phyloP scores from a whole-genome alignment of 2,113 vertebrate species.

The Phalacrocorax pelagicus region DNA sequence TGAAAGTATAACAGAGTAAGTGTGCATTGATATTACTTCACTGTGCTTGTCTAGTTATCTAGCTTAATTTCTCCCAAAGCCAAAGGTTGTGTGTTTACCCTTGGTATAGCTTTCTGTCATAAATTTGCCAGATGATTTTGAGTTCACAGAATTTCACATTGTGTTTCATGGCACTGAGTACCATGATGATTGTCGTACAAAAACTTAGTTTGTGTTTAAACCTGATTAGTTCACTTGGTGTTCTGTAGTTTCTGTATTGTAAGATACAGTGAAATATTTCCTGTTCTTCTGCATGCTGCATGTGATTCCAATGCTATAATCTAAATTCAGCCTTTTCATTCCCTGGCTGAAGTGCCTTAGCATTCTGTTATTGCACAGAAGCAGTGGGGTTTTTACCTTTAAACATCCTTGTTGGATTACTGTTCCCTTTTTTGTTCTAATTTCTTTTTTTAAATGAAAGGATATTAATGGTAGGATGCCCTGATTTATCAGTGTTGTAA shows the following conservation, averaged over 20 bases:
- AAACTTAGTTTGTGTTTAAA: background rate
- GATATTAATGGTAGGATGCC: background rate
- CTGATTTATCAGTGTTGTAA: background rate
- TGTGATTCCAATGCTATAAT: background rate
- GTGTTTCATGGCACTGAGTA: background rate
- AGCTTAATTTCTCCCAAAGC: background rate
- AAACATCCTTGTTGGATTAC: background rate
- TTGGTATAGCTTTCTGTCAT: background rate
- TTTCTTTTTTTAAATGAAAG: slow-evolving; percentile 1
- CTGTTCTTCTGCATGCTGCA: background rate
- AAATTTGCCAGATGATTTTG: background rate
- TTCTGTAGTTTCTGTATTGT: background rate
- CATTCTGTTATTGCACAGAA: background rate
- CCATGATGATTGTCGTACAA: background rate
- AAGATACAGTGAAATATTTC: background rate
- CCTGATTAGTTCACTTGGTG: background rate
- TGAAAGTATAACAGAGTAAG: background rate
- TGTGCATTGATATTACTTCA: background rate
- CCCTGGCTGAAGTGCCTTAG: background rate
- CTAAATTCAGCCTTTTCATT: background rate
- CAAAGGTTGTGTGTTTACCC: background rate
- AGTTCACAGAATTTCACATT: background rate
- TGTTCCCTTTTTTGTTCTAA: background rate
- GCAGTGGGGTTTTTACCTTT: background rate
- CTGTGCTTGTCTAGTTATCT: background rate